phyloP scores from a whole-genome alignment of 1,140 invertebrate species.

The Atta texana region DNA sequence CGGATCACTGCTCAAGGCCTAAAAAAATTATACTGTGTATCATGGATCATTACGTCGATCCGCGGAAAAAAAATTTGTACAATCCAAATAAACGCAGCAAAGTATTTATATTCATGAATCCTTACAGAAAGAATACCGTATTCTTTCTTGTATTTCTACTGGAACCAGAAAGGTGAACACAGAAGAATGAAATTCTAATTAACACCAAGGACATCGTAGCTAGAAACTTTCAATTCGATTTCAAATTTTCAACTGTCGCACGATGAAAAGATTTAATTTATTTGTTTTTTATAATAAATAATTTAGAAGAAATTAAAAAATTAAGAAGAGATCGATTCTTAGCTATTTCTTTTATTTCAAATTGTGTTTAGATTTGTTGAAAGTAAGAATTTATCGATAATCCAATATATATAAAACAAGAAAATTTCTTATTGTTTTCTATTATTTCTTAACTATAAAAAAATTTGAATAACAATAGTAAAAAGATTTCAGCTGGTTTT shows the following conservation, averaged over 20 bases:
- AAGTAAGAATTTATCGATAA: neutral
- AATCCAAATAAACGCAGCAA: constrained; percentile 34
- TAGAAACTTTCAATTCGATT: neutral
- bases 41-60: constrained; percentile 73
- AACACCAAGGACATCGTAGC: constrained; percentile 5
- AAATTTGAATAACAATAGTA: constrained; percentile 40
- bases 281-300: neutral
- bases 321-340: neutral
- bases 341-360: constrained; percentile 36
- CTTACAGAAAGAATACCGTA: neutral
- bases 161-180: neutral
- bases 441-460: neutral
- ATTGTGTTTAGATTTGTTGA: neutral
- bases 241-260: neutral
- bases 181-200: constrained; percentile 25
- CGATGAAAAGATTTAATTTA: neutral
- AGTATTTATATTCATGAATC: neutral
- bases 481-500: constrained; percentile 56
- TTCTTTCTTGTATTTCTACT: neutral
- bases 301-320: constrained; percentile 11
- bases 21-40: constrained; percentile 70
- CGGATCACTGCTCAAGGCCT: constrained; percentile 69
- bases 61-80: constrained; percentile 62
- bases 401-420: no score
- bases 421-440: neutral